These are phyloP conservation scores for Paguma larvata DNA, from an alignment of 2,797 vertebrate species.

Conservation along the genomic window DNA sequence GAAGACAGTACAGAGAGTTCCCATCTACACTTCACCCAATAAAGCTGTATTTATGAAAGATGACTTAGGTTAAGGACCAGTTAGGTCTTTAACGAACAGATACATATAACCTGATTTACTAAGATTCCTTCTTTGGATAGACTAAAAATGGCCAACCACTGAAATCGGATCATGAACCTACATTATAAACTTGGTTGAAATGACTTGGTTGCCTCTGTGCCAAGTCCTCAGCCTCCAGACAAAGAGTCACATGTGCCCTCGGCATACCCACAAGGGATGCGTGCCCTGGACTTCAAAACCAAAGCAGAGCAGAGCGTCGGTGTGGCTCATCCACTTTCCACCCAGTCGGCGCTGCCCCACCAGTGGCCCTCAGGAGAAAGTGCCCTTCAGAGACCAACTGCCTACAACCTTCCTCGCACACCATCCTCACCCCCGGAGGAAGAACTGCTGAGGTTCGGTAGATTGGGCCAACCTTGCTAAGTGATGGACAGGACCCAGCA, in stretches of 20 bases:
- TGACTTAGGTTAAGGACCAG: not conserved
- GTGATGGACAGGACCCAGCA: not conserved
- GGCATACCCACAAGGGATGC: not conserved
- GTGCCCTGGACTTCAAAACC: not conserved
- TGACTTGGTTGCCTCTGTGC: not conserved
- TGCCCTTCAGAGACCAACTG: not conserved
- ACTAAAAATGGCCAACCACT: not conserved
- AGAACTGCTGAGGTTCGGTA: not conserved
- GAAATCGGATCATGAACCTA: not conserved
- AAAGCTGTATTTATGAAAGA: slow-evolving; percentile 32
- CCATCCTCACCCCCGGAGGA: too few relatives aligned
- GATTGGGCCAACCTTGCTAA: not conserved
- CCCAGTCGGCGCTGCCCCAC: not conserved
- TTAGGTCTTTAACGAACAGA: not conserved
- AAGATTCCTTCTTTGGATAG: not conserved
- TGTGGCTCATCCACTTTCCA: too few relatives aligned
- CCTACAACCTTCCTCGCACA: not conserved
- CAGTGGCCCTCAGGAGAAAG: not conserved
- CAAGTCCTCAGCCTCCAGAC: not conserved
- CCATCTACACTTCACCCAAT: not conserved
- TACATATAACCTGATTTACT: not conserved
- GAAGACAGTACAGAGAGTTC: not conserved
- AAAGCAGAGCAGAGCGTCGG: not conserved
- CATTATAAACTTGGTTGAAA: not conserved
- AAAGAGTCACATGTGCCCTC: not conserved